Conservation (phyloP, 2,113 vertebrate genomes). For the Halcyon malimbica region DNA sequence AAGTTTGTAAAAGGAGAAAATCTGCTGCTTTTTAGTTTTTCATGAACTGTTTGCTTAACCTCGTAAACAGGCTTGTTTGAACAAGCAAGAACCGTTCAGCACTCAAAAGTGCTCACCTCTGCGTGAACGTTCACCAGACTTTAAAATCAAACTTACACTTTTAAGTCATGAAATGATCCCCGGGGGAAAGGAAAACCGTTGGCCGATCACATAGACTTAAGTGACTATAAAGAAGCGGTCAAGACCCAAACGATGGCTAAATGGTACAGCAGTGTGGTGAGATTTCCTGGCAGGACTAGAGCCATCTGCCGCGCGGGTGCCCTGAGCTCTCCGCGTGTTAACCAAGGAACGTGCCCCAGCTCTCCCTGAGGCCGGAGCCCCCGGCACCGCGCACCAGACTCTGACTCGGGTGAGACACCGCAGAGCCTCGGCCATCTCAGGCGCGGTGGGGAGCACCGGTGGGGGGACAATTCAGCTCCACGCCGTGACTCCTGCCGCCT, state of each 20-base stretch:
- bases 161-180: neutral
- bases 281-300: neutral
- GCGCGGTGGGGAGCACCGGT: accelerated
- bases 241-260: neutral
- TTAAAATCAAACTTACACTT: neutral
- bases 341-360: neutral
- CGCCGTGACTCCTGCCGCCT: neutral
- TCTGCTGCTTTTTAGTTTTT: neutral
- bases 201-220: accelerated
- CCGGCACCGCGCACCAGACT: no score
- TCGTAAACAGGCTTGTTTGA: neutral
- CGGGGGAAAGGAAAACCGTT: neutral
- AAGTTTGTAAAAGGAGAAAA: neutral
- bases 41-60: neutral
- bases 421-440: accelerated
- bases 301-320: neutral
- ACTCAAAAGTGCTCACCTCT: neutral
- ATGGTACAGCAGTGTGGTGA: neutral
- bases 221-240: neutral
- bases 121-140: neutral
- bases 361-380: neutral
- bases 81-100: neutral
- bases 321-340: neutral
- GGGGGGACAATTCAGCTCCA: accelerated
- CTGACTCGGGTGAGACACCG: accelerated